These are phyloP conservation scores for Ophiodon elongatus DNA, from an alignment of 2,113 vertebrate species.

Conservation along the genomic window DNA sequence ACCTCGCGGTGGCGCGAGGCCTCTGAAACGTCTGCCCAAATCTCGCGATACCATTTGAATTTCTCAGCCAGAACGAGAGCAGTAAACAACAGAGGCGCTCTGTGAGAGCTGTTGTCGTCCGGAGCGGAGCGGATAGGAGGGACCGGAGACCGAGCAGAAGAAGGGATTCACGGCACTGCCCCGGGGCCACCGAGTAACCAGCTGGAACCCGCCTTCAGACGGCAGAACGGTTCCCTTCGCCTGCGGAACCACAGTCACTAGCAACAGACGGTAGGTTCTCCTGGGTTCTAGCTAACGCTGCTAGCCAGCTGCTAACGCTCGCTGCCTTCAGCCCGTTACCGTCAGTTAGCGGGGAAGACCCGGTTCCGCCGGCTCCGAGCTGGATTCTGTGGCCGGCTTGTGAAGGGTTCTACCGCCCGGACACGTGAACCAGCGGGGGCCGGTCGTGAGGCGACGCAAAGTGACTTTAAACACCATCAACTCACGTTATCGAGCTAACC, in stretches of 20 bases:
- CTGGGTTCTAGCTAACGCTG: constrained; percentile 62
- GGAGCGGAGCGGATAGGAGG: constrained; percentile 66
- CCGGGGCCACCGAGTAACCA: not conserved
- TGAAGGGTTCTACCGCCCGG: too few species aligned
- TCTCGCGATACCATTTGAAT: constrained; percentile 82
- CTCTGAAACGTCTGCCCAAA: not conserved
- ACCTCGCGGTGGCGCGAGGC: not conserved
- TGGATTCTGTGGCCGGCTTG: too few species aligned
- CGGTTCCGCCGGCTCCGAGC: too few species aligned
- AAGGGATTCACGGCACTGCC: constrained; percentile 10
- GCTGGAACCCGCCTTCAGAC: constrained; percentile 1
- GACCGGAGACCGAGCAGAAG: constrained; percentile 57
- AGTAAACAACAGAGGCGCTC: constrained; percentile 66
- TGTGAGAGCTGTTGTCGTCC: constrained; percentile 60
- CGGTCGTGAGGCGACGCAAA: constrained; percentile 4
- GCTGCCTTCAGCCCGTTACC: constrained; percentile 37
- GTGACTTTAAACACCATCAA: constrained; percentile 32
- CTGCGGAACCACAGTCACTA: constrained; percentile 56
- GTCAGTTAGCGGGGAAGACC: constrained; percentile 36
- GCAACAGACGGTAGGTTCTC: constrained; percentile 79
- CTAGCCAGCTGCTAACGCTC: constrained; percentile 69
- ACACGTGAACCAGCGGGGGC: not conserved
- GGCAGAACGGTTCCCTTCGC: constrained; percentile 3
- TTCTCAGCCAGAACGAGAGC: constrained; percentile 67
- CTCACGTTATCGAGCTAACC: constrained; percentile 14